phyloP scores from a whole-genome alignment of 2,113 vertebrate species.

The Calidris pugnax region DNA sequence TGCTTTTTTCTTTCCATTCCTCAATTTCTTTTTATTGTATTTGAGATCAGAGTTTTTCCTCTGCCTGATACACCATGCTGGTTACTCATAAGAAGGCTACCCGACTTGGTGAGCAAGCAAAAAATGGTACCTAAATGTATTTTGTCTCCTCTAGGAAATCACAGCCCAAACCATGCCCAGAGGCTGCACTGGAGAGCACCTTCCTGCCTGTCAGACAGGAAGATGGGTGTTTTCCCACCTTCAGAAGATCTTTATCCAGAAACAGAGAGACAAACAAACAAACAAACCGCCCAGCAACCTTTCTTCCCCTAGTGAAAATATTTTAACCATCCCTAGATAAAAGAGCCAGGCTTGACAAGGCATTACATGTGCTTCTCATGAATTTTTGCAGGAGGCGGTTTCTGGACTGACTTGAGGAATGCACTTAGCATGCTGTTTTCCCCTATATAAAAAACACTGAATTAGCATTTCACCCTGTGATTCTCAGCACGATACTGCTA shows the following conservation, averaged over 20 bases:
- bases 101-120: neutral
- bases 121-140: neutral
- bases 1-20: neutral
- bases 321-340: neutral
- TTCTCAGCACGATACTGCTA: neutral
- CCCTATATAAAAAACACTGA: neutral
- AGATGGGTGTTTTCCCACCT: neutral
- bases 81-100: neutral
- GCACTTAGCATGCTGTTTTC: slow-evolving; percentile 19
- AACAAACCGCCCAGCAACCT: neutral
- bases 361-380: neutral
- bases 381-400: neutral
- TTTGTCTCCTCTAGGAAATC: neutral
- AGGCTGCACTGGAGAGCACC: neutral
- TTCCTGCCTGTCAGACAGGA: neutral
- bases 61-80: neutral
- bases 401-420: slow-evolving; percentile 16
- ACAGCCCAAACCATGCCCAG: neutral
- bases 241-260: neutral
- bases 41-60: neutral
- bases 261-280: neutral
- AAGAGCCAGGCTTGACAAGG: neutral
- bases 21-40: neutral
- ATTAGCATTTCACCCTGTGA: neutral
- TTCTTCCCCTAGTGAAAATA: neutral